Evolutionary conservation across 2,888 invertebrate genomes (phyloP).

Genomic region (Drosophila koepferae): DNA sequence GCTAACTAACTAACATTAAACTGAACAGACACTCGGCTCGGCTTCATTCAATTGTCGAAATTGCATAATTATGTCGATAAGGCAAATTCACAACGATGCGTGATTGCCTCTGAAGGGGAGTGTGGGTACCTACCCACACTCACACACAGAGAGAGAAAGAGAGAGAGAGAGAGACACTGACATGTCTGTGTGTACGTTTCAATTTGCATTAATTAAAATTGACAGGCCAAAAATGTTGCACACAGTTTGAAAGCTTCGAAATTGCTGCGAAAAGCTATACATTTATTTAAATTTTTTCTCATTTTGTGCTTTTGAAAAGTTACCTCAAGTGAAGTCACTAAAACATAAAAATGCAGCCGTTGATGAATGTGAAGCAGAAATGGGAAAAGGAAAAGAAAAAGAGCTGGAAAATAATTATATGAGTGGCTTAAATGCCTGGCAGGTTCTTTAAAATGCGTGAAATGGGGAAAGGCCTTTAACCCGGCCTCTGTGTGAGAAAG

Average conservation of each 20-base stretch:
- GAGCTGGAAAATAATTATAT: conserved; percentile 63
- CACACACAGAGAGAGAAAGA: background rate
- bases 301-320: conserved; percentile 31
- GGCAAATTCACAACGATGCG: conserved; percentile 56
- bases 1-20: conserved; percentile 37
- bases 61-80: conserved; percentile 75
- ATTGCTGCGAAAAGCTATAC: conserved; percentile 19
- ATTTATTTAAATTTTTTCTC: conserved; percentile 33
- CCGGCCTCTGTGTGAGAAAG: conserved; percentile 24
- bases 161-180: background rate
- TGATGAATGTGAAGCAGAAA: conserved; percentile 52
- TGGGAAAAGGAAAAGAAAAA: conserved; percentile 13
- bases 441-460: conserved; percentile 54
- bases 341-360: conserved; percentile 39
- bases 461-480: conserved; percentile 57
- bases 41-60: conserved; percentile 65
- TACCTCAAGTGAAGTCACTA: conserved; percentile 43
- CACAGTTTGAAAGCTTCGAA: conserved; percentile 34
- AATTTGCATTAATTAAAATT: conserved; percentile 69
- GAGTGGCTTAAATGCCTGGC: conserved; percentile 46
- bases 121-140: background rate
- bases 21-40: conserved; percentile 29
- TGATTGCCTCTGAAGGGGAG: conserved; percentile 5
- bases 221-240: conserved; percentile 64
- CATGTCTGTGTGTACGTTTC: conserved; percentile 33